Evolutionary conservation across 2,888 invertebrate genomes (phyloP), one percentile per base, ranked within the genome.

Genomic region (Chymomyza amoena): DNA sequence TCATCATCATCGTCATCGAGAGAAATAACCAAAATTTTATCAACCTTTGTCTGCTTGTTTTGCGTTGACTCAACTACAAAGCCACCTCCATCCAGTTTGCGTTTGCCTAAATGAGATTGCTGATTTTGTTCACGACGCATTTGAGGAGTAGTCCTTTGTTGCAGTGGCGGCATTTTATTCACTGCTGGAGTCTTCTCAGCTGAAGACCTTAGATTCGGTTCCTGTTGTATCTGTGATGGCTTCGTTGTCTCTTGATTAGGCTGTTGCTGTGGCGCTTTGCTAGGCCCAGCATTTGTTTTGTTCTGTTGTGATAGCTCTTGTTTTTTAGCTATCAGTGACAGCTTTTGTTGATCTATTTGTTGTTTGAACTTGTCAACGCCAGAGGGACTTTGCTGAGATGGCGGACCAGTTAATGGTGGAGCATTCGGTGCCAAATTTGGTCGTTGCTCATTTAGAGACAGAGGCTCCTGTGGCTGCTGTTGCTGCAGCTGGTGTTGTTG

Each of bases 1-100:
- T 79, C 73, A 9, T 83, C 83, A 0, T 85, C 88, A 51, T 89
- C 82, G 70, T 89, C 87, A 65, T 82, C 86, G 52, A 84, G 56
- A 4, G 85, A 77, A 25, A 84, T 89, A 32, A 86, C 78, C 1
- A 76, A 62, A 15, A 89, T 84, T 6, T 75, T 74, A 4, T 82
- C 69, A 57, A 65, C 65, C 61, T 91, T 72, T n/a, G 67, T 32
- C 18, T 76, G 79, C 66, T 76, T 77, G 5, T 68, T 64, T 39
- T 72, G 51, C 0, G 32, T 66, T 5, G 52, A 25, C 25, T 25
- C 25, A 25, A 25, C 57, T 20, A 6, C 16, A 18, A n/a, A 7
- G 28, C 13, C 1, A 60, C 10, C 20, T 73, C 73, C 67, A 78
- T 80, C 80, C 50, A 64, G 74, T 61, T 81, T 86, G 32, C 89